These are phyloP conservation scores for Chaenocephalus aceratus DNA, from an alignment of 2,113 vertebrate species.

Conservation along the genomic window DNA sequence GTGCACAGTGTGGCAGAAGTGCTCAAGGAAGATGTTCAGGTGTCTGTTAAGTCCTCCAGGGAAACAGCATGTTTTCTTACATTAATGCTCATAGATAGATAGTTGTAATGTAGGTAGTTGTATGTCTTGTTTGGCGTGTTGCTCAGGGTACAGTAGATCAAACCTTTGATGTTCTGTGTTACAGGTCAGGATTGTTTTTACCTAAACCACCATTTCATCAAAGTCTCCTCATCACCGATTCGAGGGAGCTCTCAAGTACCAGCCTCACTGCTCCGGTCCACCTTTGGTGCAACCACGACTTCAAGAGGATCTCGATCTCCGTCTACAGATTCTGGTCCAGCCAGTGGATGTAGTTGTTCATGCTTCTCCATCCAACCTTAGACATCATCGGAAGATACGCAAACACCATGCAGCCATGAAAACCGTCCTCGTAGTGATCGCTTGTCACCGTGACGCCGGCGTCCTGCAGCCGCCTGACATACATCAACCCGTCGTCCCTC, in stretches of 20 bases:
- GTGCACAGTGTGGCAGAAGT: background rate
- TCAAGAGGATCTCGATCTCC: too few relatives aligned
- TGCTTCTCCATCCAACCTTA: constrained; percentile 86
- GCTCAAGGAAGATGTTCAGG: too few relatives aligned
- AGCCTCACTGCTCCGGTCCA: background rate
- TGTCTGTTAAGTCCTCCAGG: background rate
- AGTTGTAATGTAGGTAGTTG: background rate
- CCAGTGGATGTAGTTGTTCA: constrained; percentile 91
- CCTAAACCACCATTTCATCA: background rate
- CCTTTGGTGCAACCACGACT: background rate
- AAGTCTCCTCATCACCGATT: background rate
- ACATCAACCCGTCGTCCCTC: constrained; percentile 95
- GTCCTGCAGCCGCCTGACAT: constrained; percentile 87
- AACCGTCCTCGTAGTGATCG: constrained; percentile 93
- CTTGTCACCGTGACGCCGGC: constrained; percentile 89
- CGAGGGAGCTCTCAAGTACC: background rate
- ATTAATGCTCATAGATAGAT: background rate
- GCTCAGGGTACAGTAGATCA: background rate
- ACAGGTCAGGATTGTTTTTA: background rate
- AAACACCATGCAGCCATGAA: constrained; percentile 96
- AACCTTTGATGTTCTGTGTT: background rate
- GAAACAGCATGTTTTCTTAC: background rate
- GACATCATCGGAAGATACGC: constrained; percentile 89
- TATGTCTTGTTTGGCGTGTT: background rate
- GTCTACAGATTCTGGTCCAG: constrained; percentile 90